A percentile compares a stretch with the other conserved stretches of the same genome.
phyloP scores from a whole-genome alignment of 2,888 invertebrate species.

The Drosophila longiperda region DNA sequence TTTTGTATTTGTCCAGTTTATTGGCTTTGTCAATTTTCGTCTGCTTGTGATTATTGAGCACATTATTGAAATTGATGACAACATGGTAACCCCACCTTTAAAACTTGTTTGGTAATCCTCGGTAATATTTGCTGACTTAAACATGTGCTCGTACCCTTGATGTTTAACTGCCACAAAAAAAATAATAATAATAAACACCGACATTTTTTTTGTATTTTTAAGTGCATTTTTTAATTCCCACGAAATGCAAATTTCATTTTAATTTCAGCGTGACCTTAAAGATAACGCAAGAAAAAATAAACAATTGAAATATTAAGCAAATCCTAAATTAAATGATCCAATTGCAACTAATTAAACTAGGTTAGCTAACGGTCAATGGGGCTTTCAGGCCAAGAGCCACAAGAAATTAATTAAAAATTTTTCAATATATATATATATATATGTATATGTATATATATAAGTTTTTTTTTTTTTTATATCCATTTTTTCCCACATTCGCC shows the following conservation, averaged over 20 bases:
- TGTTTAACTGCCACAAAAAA: slow-evolving; percentile 26
- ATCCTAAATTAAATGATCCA: slow-evolving; percentile 49
- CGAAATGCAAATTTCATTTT: slow-evolving; percentile 32
- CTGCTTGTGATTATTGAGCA: slow-evolving; percentile 47
- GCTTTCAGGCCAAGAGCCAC: slow-evolving; percentile 30
- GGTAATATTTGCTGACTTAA: slow-evolving; percentile 41
- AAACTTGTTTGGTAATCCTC: slow-evolving; percentile 54
- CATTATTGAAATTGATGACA: slow-evolving; percentile 40
- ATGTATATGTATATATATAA: too few species aligned
- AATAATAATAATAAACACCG: slow-evolving; percentile 3
- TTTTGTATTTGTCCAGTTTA: slow-evolving; percentile 36
- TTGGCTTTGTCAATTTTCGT: slow-evolving; percentile 67
- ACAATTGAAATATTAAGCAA: slow-evolving; percentile 33
- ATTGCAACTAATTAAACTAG: slow-evolving; percentile 51
- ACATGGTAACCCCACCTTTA: slow-evolving; percentile 46
- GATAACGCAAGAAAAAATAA: slow-evolving; percentile 11
- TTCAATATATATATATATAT: background rate
- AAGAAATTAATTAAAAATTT: background rate
- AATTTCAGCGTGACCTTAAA: slow-evolving; percentile 35
- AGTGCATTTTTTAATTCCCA: slow-evolving; percentile 11
- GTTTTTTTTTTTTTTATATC: too few species aligned
- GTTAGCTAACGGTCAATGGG: slow-evolving; percentile 22
- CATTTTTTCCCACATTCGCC: background rate
- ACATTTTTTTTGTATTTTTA: slow-evolving; percentile 8
- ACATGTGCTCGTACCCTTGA: slow-evolving; percentile 29